Evolutionary conservation across 2,797 vertebrate genomes (phyloP).

Genomic region (Pantherophis alleghaniensis): DNA sequence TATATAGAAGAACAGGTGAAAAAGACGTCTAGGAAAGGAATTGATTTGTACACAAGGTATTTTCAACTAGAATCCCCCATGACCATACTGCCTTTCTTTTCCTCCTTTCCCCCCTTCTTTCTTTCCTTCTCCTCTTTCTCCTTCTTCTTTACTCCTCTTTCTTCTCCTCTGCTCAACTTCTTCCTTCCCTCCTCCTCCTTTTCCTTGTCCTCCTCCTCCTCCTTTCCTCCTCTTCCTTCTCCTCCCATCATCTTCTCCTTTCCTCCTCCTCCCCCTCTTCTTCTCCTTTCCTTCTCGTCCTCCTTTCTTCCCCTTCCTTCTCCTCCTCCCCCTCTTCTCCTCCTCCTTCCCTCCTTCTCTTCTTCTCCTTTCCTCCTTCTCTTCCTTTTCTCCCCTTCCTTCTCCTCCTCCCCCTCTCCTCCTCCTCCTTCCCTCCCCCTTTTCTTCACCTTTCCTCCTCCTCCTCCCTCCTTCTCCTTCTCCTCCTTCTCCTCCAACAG

Average conservation of each 20-base stretch:
- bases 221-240: not conserved
- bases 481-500: not conserved
- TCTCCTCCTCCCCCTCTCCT: not conserved
- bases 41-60: not conserved
- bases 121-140: too few species aligned
- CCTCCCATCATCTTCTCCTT: too few species aligned
- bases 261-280: not conserved
- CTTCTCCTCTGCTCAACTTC: too few species aligned
- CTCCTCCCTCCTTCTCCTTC: not conserved
- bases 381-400: too few species aligned
- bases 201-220: too few species aligned
- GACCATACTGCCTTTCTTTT: not conserved
- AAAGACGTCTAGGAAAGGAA: not conserved
- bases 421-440: too few species aligned
- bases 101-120: not conserved
- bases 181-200: too few species aligned
- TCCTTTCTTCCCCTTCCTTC: not conserved
- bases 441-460: too few species aligned
- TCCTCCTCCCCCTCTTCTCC: not conserved
- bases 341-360: too few species aligned
- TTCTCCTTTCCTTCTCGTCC: not conserved
- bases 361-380: not conserved
- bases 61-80: not conserved
- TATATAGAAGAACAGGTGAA: not conserved
- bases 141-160: too few species aligned